Conservation (phyloP, 1,140 invertebrate genomes). For the Druon quercuslanigerum region DNA sequence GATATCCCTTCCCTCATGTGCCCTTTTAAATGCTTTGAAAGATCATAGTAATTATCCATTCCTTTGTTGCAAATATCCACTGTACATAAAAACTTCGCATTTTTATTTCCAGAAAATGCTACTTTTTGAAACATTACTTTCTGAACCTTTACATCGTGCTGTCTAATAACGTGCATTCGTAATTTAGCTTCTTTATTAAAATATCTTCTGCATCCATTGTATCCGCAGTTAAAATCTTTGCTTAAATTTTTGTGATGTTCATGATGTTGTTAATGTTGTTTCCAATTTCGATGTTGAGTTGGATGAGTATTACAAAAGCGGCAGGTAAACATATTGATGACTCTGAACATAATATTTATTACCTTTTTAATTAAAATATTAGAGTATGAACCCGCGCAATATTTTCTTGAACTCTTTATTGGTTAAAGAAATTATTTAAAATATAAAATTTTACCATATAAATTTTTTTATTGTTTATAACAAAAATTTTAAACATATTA, state of each 20-base stretch:
- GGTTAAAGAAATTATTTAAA: no score
- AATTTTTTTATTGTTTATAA: no score
- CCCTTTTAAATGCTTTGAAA: constrained; percentile 34
- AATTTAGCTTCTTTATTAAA: background rate
- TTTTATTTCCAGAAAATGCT: background rate
- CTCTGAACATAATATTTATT: no score
- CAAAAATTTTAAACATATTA: no score
- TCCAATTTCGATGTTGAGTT: background rate
- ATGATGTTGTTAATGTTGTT: background rate
- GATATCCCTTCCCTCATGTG: constrained; percentile 8
- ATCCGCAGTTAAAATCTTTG: background rate
- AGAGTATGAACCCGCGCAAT: no score
- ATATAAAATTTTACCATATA: no score
- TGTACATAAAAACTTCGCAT: constrained; percentile 27
- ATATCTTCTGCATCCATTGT: background rate
- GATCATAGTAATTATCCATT: background rate
- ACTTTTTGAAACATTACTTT: background rate
- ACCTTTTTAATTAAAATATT: no score
- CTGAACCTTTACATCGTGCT: background rate
- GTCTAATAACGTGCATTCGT: background rate
- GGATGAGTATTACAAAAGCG: no score
- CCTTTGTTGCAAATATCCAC: constrained; percentile 24
- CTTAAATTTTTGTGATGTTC: background rate
- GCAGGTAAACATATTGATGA: no score
- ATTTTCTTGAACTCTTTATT: no score